Base-by-base conservation (phyloP, 2,888 invertebrate genomes). In the Thecocarcelia acutangulata region DNA sequence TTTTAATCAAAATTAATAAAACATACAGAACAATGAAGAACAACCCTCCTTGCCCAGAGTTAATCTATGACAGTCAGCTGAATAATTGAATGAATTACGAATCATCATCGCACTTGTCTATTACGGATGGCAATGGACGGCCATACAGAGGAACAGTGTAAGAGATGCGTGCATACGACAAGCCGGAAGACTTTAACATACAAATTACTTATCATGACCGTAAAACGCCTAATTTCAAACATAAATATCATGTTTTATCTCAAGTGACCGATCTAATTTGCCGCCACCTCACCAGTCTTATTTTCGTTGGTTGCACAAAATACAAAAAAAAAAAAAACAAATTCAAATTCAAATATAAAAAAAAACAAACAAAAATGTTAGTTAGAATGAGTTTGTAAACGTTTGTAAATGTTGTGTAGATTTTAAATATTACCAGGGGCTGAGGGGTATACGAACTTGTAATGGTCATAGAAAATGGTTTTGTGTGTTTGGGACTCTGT, bases 161-260 rank as follows among this genome's bases (percentile, higher is more conserved):
- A 33, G 50, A 64, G 63, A 80, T 75, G 52, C n/a, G n/a, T n/a
- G n/a, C 15, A 42, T 54, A 68, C 6, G 42, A 58, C 70, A 70
- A 70, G 59, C 72, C 64, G 68, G 37, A 50, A 46, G 54, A 52
- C 70, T 63, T 77, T 76, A 37, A 70, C 58, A 78, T 66, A 82
- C 82, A 89, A 85, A 89, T 87, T 88, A 89, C 88, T 88, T 88
- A 89, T 89, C 88, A 87, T 86, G 86, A 85, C 87, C 87, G 88
- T 88, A 89, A 88, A 87, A 87, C 87, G 88, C 88, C 88, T 88
- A 89, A 88, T 89, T 88, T 88, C 86, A 83, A 85, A 85, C 87
- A 87, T 88, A 88, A 89, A 88, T 88, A 88, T 86, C 75, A 78
- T 72, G 64, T 86, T 85, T 88, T 88, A 88, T 88, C 88, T 84